Evolutionary conservation across 2,888 invertebrate species (phyloP), one percentile per base, ranked within the genome.

Genomic region (Meteorus cinctellus): DNA sequence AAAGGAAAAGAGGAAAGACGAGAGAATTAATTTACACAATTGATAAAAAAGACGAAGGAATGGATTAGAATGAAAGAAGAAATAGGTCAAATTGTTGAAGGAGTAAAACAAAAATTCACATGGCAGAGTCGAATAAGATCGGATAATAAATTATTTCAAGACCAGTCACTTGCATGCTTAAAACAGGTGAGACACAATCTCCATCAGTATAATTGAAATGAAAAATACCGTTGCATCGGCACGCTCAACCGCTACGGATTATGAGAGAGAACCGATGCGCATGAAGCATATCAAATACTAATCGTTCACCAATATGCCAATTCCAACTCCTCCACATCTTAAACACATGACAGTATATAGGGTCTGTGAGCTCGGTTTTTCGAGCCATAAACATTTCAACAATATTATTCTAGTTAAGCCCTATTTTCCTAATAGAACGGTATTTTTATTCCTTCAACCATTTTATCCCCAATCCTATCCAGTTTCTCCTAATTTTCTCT

Each of bases 11-110:
- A 36, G 6, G 48, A 48, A 62, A 1, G 67, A 77, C 60, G n/a
- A 66, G 12, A 4, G 8, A 59, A 68, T 34, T 51, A 24, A 36
- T 68, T 70, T 51, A 63, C 24, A 45, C 55, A 60, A 29, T 68
- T 62, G 12, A 62, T 68, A 48, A 48, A 48, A 16, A 48, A n/a
- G 14, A 48, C 48, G 1, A 5, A 48, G 19, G 0, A 55, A 55
- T 55, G n/a, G 19, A 55, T 55, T 55, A 4, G 19, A 16, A 2
- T 3, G n/a, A 16, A 41, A 41, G 8, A 48, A 55, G 10, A 55
- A 55, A n/a, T 19, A 24, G 55, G 55, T 55, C 10, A 19, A 55
- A 55, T 8, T 55, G 3, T 55, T 55, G 19, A 2, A 19, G n/a
- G 5, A 55, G 19, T 55, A 24, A 55, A 55, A 55, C 19, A 8